Base-by-base conservation (phyloP, 92 coral and sea anemone species). In the Parazoanthus darwini region DNA sequence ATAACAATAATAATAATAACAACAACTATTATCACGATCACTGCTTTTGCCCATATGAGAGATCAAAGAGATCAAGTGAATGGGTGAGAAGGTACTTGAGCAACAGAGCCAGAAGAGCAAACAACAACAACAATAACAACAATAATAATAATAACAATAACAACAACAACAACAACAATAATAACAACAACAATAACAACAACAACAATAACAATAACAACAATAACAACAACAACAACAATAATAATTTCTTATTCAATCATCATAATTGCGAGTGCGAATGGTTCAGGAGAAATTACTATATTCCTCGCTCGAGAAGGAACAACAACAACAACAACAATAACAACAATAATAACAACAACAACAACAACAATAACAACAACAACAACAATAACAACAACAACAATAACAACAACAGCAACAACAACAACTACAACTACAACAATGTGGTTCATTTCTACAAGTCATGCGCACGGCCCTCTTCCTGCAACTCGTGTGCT, bases 401-500 rank as follows among this genome's bases (percentile, higher is more conserved):
- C 33, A 76, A 76, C 16, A 76, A 76, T 15, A 75, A 76, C 23
- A 81, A 63, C 5, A 81, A 81, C 10, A 81, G 65, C 0, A 63
- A 59, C 22, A 81, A 81, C 36, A 65, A 63, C 50, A 81, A 80
- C 14, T 36, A 81, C 7, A 74, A 74, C 44, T 8, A 74, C 25
- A 74, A 74, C 23, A 74, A 74, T 39, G 78, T 68, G 39, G 50
- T 68, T 14, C 87, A 83, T 83, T 83, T 68, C 29, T 73, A 83
- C 78, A 83, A 83, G 67, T 83, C 87, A 14, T 83, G 87, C 33
- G 87, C 78, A 15, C 51, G 25, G 11, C 26, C 59, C 8, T 84
- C 87, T 70, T 84, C 77, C 26, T 84, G 87, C 16, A 70, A 79
- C 44, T 84, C 87, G 8, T 84, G 87, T 84, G 65, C 87, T 20